Evolutionary conservation across 2,888 invertebrate species (phyloP).

Genomic region (Spisula subtruncata): DNA sequence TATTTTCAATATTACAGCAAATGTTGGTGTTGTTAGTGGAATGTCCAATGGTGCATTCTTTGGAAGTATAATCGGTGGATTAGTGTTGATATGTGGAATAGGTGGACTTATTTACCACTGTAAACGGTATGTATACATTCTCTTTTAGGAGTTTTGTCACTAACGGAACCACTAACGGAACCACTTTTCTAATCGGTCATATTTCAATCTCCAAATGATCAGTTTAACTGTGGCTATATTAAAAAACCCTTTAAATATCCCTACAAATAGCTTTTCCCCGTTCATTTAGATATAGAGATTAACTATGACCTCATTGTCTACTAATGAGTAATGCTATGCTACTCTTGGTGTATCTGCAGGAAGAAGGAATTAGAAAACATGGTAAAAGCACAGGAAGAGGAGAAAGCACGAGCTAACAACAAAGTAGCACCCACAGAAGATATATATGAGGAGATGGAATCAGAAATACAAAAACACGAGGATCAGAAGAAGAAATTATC

Average conservation of each 20-base stretch:
- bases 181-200: no score
- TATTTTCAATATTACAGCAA: conserved; percentile 48
- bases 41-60: conserved; percentile 64
- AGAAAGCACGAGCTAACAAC: conserved; percentile 52
- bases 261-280: no score
- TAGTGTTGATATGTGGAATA: conserved; percentile 49
- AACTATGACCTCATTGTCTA: no score
- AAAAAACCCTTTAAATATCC: no score
- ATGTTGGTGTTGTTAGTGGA: conserved; percentile 59
- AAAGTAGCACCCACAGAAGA: conserved; percentile 64
- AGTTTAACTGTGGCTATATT: no score
- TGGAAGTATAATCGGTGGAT: conserved; percentile 62
- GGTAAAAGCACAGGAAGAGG: conserved; percentile 54
- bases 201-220: no score
- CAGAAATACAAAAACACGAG: conserved; percentile 65
- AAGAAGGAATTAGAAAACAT: conserved; percentile 63
- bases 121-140: conserved; percentile 58
- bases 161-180: no score
- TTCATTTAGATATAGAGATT: no score
- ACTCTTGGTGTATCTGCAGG: conserved; percentile 38
- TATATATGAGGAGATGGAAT: conserved; percentile 69
- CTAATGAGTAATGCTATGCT: no score
- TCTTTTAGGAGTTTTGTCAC: no score
- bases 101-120: conserved; percentile 65
- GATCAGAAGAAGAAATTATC: conserved; percentile 66